Evolutionary conservation across 2,113 vertebrate species (phyloP).

Genomic region (Microcebus ravelobensis): DNA sequence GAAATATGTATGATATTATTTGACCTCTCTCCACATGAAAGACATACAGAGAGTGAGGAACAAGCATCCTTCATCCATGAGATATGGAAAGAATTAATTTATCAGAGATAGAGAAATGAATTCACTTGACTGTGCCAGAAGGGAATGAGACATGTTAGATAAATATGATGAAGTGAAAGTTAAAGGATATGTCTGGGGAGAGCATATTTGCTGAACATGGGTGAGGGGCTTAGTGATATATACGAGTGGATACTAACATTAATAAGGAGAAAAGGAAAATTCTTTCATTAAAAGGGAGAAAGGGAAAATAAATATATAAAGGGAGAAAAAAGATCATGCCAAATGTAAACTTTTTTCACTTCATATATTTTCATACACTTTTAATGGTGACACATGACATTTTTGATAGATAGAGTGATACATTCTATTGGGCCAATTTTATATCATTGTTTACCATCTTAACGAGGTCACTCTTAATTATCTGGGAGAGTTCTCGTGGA

Average conservation of each 20-base stretch:
- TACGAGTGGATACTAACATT: background rate
- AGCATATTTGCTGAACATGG: background rate
- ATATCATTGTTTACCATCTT: background rate
- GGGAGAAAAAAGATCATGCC: background rate
- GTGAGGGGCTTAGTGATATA: fast-evolving
- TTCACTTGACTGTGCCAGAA: background rate
- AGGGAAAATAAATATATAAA: background rate
- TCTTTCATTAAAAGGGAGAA: background rate
- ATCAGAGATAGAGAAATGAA: background rate
- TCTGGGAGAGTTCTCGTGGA: background rate
- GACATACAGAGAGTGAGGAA: background rate
- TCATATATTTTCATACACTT: background rate
- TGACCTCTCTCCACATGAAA: background rate
- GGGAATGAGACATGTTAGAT: background rate
- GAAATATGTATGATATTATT: background rate
- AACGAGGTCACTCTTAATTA: slow-evolving; percentile 44
- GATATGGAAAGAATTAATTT: background rate
- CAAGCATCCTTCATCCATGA: background rate
- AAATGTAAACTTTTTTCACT: background rate
- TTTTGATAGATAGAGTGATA: background rate
- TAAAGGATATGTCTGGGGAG: background rate
- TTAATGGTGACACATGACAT: background rate
- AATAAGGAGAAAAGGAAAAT: background rate
- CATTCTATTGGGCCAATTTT: background rate
- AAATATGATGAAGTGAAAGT: background rate